Evolutionary conservation across 2,113 vertebrate species (phyloP).

Genomic region (Poecilia latipinna): DNA sequence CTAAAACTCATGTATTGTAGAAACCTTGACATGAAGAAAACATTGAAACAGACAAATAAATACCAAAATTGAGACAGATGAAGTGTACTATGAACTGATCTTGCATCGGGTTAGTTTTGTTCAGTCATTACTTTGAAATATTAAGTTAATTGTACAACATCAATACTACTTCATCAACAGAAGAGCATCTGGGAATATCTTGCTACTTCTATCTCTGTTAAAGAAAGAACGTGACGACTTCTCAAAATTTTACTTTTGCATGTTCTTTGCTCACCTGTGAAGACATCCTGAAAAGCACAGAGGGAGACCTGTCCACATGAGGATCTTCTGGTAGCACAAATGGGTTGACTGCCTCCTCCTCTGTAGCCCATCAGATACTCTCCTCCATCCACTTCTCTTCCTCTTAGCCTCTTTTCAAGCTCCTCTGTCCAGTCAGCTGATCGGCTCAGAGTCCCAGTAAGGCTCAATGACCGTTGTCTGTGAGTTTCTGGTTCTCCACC

Average conservation of each 20-base stretch:
- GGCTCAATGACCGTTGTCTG: constrained; percentile 80
- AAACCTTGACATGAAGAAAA: too few relatives aligned
- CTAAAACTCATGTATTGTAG: too few relatives aligned
- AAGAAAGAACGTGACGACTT: neutral
- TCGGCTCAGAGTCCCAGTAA: constrained; percentile 83
- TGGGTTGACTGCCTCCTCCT: constrained; percentile 77
- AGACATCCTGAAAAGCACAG: constrained; percentile 88
- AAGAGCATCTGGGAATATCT: too few relatives aligned
- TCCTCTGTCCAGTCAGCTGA: constrained; percentile 94
- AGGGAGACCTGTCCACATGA: constrained; percentile 82
- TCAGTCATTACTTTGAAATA: neutral
- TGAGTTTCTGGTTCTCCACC: constrained; percentile 64
- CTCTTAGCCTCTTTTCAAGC: constrained; percentile 57
- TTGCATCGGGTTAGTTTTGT: neutral
- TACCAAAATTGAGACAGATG: neutral
- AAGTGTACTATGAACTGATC: neutral
- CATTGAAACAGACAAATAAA: too few relatives aligned
- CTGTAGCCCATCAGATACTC: constrained; percentile 80
- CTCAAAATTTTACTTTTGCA: neutral
- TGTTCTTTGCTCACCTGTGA: constrained; percentile 83
- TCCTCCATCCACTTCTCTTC: constrained; percentile 54
- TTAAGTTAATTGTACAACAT: neutral
- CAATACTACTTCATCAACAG: neutral
- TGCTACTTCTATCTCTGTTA: neutral
- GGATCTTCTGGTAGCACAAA: constrained; percentile 76